Conservation (phyloP, 2,797 vertebrate genomes). For the Pitangus sulphuratus region DNA sequence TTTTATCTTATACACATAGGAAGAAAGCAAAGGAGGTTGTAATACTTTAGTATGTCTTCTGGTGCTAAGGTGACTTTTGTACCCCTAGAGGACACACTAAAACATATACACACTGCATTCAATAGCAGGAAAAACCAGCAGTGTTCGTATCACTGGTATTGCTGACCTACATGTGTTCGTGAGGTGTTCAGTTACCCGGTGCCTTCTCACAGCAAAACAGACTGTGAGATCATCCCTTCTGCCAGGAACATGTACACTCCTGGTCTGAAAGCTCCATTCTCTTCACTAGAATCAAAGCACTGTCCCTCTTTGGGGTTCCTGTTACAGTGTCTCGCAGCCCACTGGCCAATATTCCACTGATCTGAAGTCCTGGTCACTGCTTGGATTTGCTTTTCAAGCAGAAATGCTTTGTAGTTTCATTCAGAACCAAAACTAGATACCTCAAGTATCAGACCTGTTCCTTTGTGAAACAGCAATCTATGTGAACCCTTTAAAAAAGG, state of each 20-base stretch:
- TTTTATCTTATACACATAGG: neutral
- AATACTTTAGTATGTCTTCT: neutral
- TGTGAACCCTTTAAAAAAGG: neutral
- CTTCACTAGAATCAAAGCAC: neutral
- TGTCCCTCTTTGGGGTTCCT: neutral
- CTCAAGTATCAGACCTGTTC: neutral
- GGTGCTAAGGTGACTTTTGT: neutral
- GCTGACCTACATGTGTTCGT: neutral
- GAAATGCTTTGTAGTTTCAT: neutral
- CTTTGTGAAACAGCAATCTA: neutral
- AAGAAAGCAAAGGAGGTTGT: neutral
- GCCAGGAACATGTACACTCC: neutral
- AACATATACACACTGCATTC: neutral
- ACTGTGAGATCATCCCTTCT: neutral
- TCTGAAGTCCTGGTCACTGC: neutral
- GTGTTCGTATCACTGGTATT: fast-evolving
- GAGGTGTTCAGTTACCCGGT: neutral
- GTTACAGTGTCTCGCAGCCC: neutral
- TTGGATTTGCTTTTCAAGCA: neutral
- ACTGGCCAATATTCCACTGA: neutral
- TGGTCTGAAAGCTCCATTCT: neutral
- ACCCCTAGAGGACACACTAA: neutral
- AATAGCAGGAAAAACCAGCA: neutral
- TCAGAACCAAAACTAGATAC: neutral
- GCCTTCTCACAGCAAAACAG: neutral